phyloP scores from a whole-genome alignment of 1,140 invertebrate genomes.

The Bathynomus jamesi region DNA sequence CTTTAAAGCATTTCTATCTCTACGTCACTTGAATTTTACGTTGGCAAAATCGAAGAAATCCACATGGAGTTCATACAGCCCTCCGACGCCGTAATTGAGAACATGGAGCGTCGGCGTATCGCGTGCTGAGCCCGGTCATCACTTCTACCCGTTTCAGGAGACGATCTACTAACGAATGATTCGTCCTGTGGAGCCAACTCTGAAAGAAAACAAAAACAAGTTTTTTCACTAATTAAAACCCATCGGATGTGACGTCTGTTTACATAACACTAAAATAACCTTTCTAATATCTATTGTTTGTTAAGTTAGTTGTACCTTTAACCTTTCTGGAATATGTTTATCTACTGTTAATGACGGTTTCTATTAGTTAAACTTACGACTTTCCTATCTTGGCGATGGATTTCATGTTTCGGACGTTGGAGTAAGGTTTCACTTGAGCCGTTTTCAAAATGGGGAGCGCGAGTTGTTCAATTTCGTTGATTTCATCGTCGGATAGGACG shows the following conservation, averaged over 20 bases:
- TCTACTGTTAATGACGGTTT: too few relatives aligned
- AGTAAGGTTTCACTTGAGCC: background rate
- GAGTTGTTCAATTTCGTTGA: background rate
- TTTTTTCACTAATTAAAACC: too few relatives aligned
- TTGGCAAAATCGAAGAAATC: constrained; percentile 76
- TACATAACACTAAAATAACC: too few relatives aligned
- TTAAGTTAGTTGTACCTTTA: too few relatives aligned
- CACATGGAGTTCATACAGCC: constrained; percentile 90
- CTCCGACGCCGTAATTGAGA: constrained; percentile 95
- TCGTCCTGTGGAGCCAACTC: too few relatives aligned
- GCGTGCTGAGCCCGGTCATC: constrained; percentile 72
- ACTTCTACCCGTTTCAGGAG: constrained; percentile 40
- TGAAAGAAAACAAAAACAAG: too few relatives aligned
- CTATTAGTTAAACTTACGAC: background rate
- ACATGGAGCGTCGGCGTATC: constrained; percentile 89
- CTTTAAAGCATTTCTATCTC: too few relatives aligned
- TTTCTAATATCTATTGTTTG: too few relatives aligned
- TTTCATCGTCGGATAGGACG: background rate
- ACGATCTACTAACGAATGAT: background rate
- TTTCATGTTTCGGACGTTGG: background rate
- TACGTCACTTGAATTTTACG: too few relatives aligned
- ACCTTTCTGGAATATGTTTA: too few relatives aligned
- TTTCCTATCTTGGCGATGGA: background rate
- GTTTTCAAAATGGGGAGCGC: background rate
- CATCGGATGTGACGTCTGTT: too few relatives aligned